Evolutionary conservation across 2,113 vertebrate species (phyloP), one percentile per base, ranked within the genome.

Genomic region (Anhinga rufa): DNA sequence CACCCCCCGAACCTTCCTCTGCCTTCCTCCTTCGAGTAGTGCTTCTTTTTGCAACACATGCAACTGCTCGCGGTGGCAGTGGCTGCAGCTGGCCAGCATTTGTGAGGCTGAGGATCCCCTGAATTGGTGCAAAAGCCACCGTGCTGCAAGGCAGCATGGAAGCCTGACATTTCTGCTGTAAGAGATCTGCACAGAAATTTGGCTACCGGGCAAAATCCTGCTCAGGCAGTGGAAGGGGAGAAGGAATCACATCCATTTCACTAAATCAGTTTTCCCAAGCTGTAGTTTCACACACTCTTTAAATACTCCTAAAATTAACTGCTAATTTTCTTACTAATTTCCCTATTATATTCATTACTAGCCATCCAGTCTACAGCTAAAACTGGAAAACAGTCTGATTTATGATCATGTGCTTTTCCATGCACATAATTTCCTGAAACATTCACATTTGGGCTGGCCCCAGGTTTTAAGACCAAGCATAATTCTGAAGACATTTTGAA

Each of bases 311-410:
- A 87, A 86, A 96, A 95, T 97, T 86, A 97, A 93, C 91, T 93
- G 92, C 74, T 94, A 94, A 96, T 96, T 96, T 96, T 94, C 85
- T 82, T 95, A 91, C 84, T 93, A 90, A 97, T 97, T 96, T 97
- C 79, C 84, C 86, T 60, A 96, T 93, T 92, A 94, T 91, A 75
- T 62, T 88, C 82, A 90, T 93, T 92, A 95, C 65, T 89, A 82
- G 77, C 94, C 86, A 81, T 82, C 58, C 57, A 95, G 84, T 79
- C 92, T 90, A 80, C 68, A 82, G 82, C 88, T 89, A 85, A 72
- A 88, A 80, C 83, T 91, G 79, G 85, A 95, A 96, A 95, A 83
- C 64, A 83, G 55, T 90, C 81, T 95, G 94, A 95, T 95, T 95
- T 95, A 95, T 40, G 79, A 89, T 65, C 75, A 42, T 88, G 75